Base-by-base conservation (phyloP, 2,888 invertebrate genomes). In the Drosophila kambysellisi region DNA sequence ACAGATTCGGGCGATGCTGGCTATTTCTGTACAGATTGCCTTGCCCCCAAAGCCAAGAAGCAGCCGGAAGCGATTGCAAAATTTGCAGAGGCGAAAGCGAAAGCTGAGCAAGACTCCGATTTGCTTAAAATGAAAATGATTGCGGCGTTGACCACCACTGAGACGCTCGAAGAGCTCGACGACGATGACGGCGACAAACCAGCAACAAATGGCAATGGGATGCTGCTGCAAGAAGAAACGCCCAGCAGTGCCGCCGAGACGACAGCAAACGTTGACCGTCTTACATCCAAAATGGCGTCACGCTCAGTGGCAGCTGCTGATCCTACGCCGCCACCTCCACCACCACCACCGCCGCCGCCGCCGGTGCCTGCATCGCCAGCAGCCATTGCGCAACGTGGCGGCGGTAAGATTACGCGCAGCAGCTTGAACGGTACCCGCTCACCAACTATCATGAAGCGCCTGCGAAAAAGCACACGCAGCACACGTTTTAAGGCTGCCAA, bases 401-500 rank as follows among this genome's bases (percentile, higher is more conserved):
- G 53, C 0, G 83, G 76, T 4, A 85, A 85, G 12, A 58, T 83
- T 2, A 85, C 85, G 1, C 67, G 85, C 8, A 83, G 80, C 70
- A 88, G 71, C 60, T 33, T 88, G 0, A 85, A 85, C 30, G 85
- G 85, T 1, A 52, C 71, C 0, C 72, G 83, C 15, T 79, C 85
- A 12, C 89, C 87, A 11, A 76, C 75, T 7, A 76, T 89, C 0
- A 72, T 89, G 8, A 89, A 88, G 29, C 77, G 87, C 0, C 53
- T 87, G 30, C 74, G 87, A 4, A 89, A 87, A 53, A 87, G 87
- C 66, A 83, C 83, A 20, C 82, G 83, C 5, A 73, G 80, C 64
- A 87, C 89, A 32, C 89, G 87, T 30, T 87, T 89, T 41, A 89
- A 89, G 30, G 56, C 37, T 33, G 32, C 29, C 15, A 59, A 11